These are phyloP conservation scores for Caenorhabditis macrosperma DNA, from an alignment of 2,888 invertebrate species.

Conservation along the genomic window DNA sequence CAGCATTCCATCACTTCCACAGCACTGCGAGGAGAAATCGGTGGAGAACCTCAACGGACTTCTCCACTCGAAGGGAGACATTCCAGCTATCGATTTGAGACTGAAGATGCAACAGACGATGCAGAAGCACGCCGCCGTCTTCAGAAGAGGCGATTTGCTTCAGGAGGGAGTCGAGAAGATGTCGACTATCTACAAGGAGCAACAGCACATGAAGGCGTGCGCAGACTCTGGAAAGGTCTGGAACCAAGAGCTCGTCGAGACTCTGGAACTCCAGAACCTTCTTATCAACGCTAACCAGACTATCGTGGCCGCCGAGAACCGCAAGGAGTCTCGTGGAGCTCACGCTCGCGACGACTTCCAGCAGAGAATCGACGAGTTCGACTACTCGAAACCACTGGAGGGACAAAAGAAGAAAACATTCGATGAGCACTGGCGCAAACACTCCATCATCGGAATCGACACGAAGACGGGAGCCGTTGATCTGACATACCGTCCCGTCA, in stretches of 20 bases:
- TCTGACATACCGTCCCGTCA: constrained; percentile 92
- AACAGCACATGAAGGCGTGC: constrained; percentile 84
- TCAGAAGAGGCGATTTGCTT: constrained; percentile 91
- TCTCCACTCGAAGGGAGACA: constrained; percentile 80
- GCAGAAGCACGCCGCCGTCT: constrained; percentile 98
- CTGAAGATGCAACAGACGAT: constrained; percentile 95
- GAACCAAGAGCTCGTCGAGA: constrained; percentile 97
- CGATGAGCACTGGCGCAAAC: constrained; percentile 97
- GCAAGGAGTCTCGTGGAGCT: constrained; percentile 97
- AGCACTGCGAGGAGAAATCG: constrained; percentile 92
- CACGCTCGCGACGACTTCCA: constrained; percentile 98
- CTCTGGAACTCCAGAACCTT: constrained; percentile 96
- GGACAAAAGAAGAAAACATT: constrained; percentile 87
- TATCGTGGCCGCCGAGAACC: constrained; percentile 90
- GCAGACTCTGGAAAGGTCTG: constrained; percentile 87
- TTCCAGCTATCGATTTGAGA: constrained; percentile 88
- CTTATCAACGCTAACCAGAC: constrained; percentile 94
- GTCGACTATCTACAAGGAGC: constrained; percentile 87
- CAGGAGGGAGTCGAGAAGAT: constrained; percentile 87
- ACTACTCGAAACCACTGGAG: constrained; percentile 92
- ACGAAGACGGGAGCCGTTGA: constrained; percentile 85
- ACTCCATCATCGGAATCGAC: constrained; percentile 90
- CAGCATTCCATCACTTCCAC: constrained; percentile 85
- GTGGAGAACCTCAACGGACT: constrained; percentile 90
- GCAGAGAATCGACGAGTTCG: constrained; percentile 91